A percentile compares a stretch with the other conserved stretches of the same genome.
Evolutionary conservation across 1,140 invertebrate species (phyloP).

Genomic region (Orchesella cincta): DNA sequence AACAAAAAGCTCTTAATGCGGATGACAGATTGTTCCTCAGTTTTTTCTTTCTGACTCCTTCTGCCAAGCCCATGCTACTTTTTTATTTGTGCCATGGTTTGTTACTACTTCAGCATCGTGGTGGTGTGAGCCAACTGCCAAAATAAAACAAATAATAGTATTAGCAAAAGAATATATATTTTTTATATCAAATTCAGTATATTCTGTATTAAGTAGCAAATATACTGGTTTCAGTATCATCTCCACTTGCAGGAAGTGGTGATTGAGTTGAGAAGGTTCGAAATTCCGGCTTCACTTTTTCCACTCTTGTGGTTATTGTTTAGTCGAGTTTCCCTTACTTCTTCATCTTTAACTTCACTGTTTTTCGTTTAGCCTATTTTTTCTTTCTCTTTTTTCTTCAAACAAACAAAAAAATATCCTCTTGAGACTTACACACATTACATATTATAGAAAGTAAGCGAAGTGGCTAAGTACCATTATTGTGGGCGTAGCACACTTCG

Average conservation of each 20-base stretch:
- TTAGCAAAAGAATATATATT: background rate
- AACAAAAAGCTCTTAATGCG: conserved; percentile 16
- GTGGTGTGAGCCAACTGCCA: conserved; percentile 20
- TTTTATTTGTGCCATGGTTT: conserved; percentile 8
- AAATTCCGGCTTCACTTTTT: conserved; percentile 9
- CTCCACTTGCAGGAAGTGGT: conserved; percentile 18
- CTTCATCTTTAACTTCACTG: background rate
- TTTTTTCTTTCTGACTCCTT: conserved; percentile 9
- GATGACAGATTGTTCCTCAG: conserved; percentile 19
- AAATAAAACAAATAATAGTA: conserved; percentile 10
- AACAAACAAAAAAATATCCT: background rate
- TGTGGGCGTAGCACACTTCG: no score
- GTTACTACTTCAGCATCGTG: no score
- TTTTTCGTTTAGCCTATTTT: conserved; percentile 6
- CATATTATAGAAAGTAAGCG: no score
- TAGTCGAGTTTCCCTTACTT: background rate
- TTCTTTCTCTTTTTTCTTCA: background rate
- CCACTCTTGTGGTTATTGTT: conserved; percentile 3
- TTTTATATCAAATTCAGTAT: no score
- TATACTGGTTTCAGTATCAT: no score
- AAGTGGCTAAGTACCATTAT: no score
- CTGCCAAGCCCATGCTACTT: background rate
- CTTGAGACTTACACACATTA: conserved; percentile 4
- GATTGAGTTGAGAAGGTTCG: conserved; percentile 20
- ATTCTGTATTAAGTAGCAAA: no score